phyloP scores from a whole-genome alignment of 2,113 vertebrate species.

The Andinoacara biseriatus region DNA sequence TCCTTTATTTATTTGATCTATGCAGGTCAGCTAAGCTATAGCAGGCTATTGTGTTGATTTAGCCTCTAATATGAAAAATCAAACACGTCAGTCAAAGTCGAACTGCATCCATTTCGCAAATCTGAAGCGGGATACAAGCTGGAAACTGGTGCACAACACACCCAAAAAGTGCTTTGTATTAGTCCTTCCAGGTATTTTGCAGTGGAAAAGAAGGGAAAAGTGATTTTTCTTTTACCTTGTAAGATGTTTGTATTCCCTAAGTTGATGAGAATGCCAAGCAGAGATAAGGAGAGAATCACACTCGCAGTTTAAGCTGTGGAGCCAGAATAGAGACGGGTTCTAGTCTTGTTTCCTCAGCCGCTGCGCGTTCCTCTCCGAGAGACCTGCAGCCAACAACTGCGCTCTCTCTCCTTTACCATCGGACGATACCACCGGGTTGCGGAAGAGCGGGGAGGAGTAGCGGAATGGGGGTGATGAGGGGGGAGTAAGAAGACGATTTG shows the following conservation, averaged over 20 bases:
- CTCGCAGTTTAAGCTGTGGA: slow-evolving; percentile 1
- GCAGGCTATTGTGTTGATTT: background rate
- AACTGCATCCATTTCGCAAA: background rate
- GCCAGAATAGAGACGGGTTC: slow-evolving; percentile 22
- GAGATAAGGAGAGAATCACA: slow-evolving; percentile 10
- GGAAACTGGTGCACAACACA: slow-evolving; percentile 39
- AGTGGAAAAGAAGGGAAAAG: slow-evolving; percentile 37
- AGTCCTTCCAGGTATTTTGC: slow-evolving; percentile 11
- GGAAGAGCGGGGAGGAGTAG: slow-evolving; percentile 16
- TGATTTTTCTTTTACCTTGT: slow-evolving; percentile 63
- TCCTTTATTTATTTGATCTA: background rate
- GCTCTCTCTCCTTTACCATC: slow-evolving; percentile 52
- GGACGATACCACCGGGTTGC: slow-evolving; percentile 73
- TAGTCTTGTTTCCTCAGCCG: slow-evolving; percentile 58
- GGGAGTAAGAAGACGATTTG: background rate
- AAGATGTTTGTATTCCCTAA: slow-evolving; percentile 62
- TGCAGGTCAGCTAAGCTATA: background rate
- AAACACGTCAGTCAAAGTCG: background rate
- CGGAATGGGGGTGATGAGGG: slow-evolving; percentile 28
- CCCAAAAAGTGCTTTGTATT: slow-evolving; percentile 52
- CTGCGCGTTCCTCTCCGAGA: slow-evolving; percentile 60
- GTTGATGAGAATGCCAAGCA: slow-evolving; percentile 29
- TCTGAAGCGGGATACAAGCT: slow-evolving; percentile 12
- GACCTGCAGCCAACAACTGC: slow-evolving; percentile 76
- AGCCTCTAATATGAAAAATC: background rate